Evolutionary conservation across 1,140 invertebrate genomes (phyloP).

Genomic region (Heliconius congener): DNA sequence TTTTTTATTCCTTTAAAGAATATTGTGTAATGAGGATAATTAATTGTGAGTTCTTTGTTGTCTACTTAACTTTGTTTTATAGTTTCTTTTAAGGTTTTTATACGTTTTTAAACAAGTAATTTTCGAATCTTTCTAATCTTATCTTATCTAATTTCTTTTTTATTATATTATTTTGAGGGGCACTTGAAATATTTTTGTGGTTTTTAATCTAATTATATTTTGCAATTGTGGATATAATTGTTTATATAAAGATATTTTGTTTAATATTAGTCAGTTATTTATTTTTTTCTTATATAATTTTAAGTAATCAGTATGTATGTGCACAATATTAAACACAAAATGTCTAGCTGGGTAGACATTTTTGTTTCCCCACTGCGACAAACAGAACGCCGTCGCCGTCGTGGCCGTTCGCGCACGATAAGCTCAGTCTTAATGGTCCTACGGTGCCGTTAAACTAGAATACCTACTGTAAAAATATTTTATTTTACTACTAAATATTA

Average conservation of each 20-base stretch:
- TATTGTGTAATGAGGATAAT: neutral
- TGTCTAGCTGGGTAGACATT: too few species aligned
- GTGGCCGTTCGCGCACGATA: neutral
- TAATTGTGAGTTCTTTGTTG: neutral
- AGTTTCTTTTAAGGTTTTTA: neutral
- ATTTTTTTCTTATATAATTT: neutral
- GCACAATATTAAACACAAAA: neutral
- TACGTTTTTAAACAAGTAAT: neutral
- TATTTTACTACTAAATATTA: neutral
- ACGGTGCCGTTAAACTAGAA: neutral
- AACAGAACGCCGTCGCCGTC: neutral
- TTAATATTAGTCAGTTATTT: too few species aligned
- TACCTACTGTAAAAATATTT: neutral
- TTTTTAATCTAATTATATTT: too few species aligned
- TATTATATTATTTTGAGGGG: too few species aligned
- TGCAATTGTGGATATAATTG: too few species aligned
- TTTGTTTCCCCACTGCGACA: neutral
- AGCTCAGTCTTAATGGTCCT: neutral
- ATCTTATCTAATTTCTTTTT: too few species aligned
- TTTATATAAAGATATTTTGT: too few species aligned
- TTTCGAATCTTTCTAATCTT: neutral
- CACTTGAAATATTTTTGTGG: too few species aligned
- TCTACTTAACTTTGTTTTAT: neutral
- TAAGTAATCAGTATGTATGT: neutral
- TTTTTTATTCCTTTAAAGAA: neutral